These are phyloP conservation scores for Cacajao melanocephalus DNA, from an alignment of 2,797 vertebrate species.

Conservation along the genomic window DNA sequence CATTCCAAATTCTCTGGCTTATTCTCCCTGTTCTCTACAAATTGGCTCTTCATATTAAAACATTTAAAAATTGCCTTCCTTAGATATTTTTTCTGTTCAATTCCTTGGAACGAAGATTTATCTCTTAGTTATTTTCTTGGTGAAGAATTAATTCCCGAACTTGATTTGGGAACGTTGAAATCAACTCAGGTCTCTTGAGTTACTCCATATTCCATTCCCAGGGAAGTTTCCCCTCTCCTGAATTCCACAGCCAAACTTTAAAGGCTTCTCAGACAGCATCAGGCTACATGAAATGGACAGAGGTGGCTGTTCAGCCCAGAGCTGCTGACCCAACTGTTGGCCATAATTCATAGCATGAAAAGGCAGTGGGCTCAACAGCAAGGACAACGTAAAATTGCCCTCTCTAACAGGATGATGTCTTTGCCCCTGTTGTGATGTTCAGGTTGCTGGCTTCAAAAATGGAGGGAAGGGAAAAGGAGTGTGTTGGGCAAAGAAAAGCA, in stretches of 20 bases:
- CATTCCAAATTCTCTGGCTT: slow-evolving; percentile 70
- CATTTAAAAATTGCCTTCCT: slow-evolving; percentile 67
- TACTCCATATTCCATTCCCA: slow-evolving; percentile 73
- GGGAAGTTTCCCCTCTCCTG: slow-evolving; percentile 64
- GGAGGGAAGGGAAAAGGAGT: background rate
- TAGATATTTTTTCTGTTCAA: slow-evolving; percentile 58
- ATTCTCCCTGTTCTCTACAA: slow-evolving; percentile 60
- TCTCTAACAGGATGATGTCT: background rate
- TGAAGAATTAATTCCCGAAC: slow-evolving; percentile 82
- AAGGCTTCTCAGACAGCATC: slow-evolving; percentile 76
- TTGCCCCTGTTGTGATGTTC: background rate
- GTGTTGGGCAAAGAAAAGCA: background rate
- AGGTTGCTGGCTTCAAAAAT: background rate
- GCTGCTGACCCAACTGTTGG: slow-evolving; percentile 36
- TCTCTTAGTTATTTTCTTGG: slow-evolving; percentile 78
- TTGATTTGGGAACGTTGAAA: slow-evolving; percentile 80
- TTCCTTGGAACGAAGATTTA: slow-evolving; percentile 77
- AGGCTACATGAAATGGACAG: slow-evolving; percentile 67
- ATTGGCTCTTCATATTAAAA: slow-evolving; percentile 65
- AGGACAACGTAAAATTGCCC: background rate
- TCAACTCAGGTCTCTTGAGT: slow-evolving; percentile 58
- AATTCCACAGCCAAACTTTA: slow-evolving; percentile 77
- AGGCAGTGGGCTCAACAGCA: slow-evolving; percentile 16
- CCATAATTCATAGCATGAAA: slow-evolving; percentile 48
- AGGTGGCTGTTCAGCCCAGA: slow-evolving; percentile 61